Conservation (phyloP, 2,113 vertebrate species). For the Lycocorax pyrrhopterus region DNA sequence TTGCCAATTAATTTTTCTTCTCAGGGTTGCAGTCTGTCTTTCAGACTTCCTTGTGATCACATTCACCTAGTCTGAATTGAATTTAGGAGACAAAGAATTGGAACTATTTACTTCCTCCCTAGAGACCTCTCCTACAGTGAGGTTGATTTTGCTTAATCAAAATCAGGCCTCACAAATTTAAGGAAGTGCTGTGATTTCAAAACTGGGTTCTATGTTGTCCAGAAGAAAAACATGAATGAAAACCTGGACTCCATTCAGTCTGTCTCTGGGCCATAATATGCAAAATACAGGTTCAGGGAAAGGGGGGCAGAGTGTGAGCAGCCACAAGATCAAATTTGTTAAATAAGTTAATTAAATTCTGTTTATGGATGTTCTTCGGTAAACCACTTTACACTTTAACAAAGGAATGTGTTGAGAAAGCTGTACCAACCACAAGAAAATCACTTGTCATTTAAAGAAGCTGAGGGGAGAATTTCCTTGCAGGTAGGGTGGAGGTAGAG, state of each 20-base stretch:
- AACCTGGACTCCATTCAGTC: not conserved
- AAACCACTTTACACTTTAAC: not conserved
- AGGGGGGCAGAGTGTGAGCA: not conserved
- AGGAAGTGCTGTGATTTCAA: not conserved
- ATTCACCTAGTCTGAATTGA: not conserved
- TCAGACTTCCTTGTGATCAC: not conserved
- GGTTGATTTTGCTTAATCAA: not conserved
- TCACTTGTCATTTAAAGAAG: not conserved
- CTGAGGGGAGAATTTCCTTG: not conserved
- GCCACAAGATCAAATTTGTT: not conserved
- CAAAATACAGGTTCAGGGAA: not conserved
- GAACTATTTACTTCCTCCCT: not conserved
- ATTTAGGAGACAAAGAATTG: not conserved
- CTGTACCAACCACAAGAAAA: not conserved
- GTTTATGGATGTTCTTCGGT: not conserved
- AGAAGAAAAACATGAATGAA: not conserved
- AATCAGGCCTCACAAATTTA: not conserved
- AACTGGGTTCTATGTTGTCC: not conserved
- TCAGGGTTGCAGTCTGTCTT: not conserved
- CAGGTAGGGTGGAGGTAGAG: not conserved
- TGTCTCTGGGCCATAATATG: not conserved
- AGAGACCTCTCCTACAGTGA: not conserved
- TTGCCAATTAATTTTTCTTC: not conserved
- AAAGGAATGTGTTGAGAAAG: not conserved
- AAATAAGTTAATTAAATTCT: not conserved